A percentile compares a stretch with the other conserved stretches of the same genome.
Evolutionary conservation across 2,797 vertebrate species (phyloP).

Genomic region (Cephalopachus bancanus): DNA sequence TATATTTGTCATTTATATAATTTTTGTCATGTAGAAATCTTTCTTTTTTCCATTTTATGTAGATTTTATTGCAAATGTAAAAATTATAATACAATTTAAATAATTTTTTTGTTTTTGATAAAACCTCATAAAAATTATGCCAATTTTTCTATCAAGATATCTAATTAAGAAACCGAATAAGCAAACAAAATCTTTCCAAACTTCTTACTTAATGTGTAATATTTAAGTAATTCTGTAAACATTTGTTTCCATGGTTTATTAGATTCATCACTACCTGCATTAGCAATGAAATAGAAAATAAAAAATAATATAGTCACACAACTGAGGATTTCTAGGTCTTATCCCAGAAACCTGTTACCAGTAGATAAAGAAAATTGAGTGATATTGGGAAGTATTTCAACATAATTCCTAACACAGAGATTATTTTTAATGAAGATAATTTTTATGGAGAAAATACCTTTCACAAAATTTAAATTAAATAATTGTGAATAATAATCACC

Average conservation of each 20-base stretch:
- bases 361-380: background rate
- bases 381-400: background rate
- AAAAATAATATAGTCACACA: background rate
- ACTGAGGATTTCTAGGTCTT: background rate
- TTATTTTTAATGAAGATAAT: conserved; percentile 21
- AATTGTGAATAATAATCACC: background rate
- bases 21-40: background rate
- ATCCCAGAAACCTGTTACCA: background rate
- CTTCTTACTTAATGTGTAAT: background rate
- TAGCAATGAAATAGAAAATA: background rate
- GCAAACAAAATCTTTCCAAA: background rate
- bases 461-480: background rate
- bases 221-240: background rate
- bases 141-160: background rate
- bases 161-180: conserved; percentile 33
- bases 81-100: background rate
- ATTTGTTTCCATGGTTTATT: background rate
- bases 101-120: conserved; percentile 4
- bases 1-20: background rate
- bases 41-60: background rate
- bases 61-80: background rate
- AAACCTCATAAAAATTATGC: background rate
- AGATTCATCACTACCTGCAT: background rate
- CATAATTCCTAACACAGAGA: background rate
- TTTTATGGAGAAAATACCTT: background rate